phyloP scores from a whole-genome alignment of 2,113 vertebrate genomes.

The Cryptotis parvus region DNA sequence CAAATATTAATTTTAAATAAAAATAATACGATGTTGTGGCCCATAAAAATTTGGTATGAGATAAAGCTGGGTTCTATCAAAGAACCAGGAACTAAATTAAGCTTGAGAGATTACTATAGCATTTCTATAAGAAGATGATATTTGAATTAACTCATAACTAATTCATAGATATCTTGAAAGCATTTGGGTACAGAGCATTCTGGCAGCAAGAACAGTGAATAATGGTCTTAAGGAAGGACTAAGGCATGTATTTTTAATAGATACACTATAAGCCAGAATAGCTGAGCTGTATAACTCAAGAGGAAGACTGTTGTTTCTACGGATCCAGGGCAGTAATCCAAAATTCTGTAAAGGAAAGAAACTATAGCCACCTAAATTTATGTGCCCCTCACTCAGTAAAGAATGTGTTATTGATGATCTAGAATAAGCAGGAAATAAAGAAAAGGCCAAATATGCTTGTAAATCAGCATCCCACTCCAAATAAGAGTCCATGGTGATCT shows the following conservation, averaged over 20 bases:
- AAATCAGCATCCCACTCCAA: not conserved
- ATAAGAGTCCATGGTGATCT: not conserved
- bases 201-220: not conserved
- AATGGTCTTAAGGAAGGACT: not conserved
- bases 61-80: not conserved
- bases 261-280: not conserved
- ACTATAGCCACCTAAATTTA: not conserved
- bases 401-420: not conserved
- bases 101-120: not conserved
- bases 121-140: not conserved
- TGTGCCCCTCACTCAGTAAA: not conserved
- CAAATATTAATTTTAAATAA: too few relatives aligned
- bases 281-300: not conserved
- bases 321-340: not conserved
- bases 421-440: not conserved
- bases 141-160: conserved; percentile 29
- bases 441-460: not conserved
- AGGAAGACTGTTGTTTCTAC: not conserved
- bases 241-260: not conserved
- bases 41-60: conserved; percentile 6
- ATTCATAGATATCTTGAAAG: not conserved
- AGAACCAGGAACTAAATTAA: not conserved
- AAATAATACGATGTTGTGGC: not conserved
- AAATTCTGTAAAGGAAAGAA: not conserved
- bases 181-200: not conserved